Percentiles rank a stretch among this genome's conserved stretches.
phyloP scores from a whole-genome alignment of 2,888 invertebrate species.

The Nipponacmea schrenckii region DNA sequence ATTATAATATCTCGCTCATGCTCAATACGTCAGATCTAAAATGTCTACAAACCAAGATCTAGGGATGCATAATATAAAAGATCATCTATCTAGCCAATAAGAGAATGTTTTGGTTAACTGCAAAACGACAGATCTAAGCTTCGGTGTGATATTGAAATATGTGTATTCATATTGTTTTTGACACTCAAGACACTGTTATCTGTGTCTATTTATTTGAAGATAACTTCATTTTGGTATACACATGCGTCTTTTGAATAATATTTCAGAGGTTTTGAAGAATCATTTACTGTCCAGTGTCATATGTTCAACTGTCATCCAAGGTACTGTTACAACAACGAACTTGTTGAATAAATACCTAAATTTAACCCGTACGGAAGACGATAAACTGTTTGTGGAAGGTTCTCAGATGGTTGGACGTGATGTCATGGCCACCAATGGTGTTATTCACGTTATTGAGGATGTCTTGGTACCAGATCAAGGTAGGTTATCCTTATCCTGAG shows the following conservation, averaged over 20 bases:
- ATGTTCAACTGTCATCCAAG: constrained; percentile 73
- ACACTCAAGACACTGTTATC: not conserved
- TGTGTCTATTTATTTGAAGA: too few species aligned
- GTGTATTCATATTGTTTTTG: not conserved
- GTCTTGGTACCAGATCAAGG: constrained; percentile 76
- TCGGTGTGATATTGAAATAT: not conserved
- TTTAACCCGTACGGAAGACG: constrained; percentile 70
- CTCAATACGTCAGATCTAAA: too few species aligned
- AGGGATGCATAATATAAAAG: not conserved
- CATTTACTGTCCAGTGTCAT: constrained; percentile 78
- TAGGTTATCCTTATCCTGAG: constrained; percentile 39
- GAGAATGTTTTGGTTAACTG: too few species aligned
- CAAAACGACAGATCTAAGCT: too few species aligned
- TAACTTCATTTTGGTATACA: too few species aligned
- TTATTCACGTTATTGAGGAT: constrained; percentile 77
- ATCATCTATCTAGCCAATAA: too few species aligned
- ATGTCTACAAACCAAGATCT: not conserved
- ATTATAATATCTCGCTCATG: too few species aligned
- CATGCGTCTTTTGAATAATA: not conserved
- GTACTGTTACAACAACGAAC: constrained; percentile 71
- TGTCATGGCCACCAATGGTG: constrained; percentile 78
- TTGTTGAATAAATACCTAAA: constrained; percentile 70
- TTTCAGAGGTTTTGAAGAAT: constrained; percentile 75
- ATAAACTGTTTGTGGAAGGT: constrained; percentile 72
- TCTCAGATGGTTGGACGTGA: constrained; percentile 74